phyloP scores from a whole-genome alignment of 2,113 vertebrate species.

The Pitta sordida region DNA sequence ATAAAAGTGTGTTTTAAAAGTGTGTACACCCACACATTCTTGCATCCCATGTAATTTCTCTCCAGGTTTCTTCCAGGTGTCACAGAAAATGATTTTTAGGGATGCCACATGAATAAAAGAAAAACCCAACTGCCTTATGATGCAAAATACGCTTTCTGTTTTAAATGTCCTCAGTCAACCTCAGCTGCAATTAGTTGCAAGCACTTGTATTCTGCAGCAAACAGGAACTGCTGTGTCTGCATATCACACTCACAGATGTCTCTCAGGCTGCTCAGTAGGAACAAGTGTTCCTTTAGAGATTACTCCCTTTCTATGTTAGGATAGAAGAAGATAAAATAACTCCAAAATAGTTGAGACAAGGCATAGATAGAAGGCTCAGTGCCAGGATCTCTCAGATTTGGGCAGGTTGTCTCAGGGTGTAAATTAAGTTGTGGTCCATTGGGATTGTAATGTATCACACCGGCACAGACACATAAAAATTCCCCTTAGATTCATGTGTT shows the following conservation, averaged over 20 bases:
- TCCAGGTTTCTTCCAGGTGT: background rate
- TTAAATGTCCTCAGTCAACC: constrained; percentile 47
- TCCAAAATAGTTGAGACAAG: background rate
- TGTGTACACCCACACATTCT: background rate
- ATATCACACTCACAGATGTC: constrained; percentile 29
- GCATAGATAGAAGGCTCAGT: background rate
- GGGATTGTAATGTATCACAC: background rate
- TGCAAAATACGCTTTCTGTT: background rate
- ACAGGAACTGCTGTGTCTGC: constrained; percentile 39
- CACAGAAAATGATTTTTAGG: background rate
- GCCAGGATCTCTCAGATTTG: background rate
- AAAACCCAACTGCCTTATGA: background rate
- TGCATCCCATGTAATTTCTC: background rate
- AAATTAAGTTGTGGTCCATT: background rate
- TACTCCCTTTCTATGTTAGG: background rate
- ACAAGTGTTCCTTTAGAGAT: constrained; percentile 44
- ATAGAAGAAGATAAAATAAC: background rate
- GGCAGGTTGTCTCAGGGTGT: background rate
- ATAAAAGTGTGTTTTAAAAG: accelerated
- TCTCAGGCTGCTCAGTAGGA: constrained; percentile 26
- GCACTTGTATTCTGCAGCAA: background rate
- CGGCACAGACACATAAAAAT: background rate
- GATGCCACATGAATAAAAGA: background rate
- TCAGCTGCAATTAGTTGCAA: background rate
- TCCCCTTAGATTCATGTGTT: background rate